These are phyloP conservation scores for Drosophila anceps DNA, from an alignment of 2,888 invertebrate species.

Conservation along the genomic window DNA sequence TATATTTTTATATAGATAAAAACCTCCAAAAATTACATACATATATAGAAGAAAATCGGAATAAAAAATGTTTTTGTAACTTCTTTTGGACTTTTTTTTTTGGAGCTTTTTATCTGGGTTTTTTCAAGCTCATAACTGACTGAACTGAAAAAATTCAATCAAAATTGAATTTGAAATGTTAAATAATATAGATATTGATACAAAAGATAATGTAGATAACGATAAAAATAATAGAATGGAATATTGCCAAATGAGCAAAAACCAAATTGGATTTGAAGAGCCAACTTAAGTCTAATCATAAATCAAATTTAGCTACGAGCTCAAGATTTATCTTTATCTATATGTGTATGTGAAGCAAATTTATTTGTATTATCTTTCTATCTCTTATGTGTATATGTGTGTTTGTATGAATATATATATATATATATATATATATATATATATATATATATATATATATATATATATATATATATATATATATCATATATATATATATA, in stretches of 20 bases:
- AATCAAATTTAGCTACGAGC: not conserved
- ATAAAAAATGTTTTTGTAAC: not conserved
- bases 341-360: conserved; percentile 1
- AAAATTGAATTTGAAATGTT: no score
- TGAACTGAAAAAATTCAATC: no score
- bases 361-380: not conserved
- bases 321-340: not conserved
- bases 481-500: not conserved
- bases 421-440: not conserved
- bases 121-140: no score
- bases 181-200: no score
- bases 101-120: no score
- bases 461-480: no score
- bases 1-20: conserved; percentile 10
- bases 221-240: no score
- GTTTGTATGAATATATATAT: not conserved
- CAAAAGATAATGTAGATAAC: no score
- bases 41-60: not conserved
- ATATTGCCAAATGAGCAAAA: no score
- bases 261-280: not conserved
- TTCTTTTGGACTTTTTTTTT: not conserved
- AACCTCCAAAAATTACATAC: not conserved
- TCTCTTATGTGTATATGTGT: not conserved
- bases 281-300: not conserved
- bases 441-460: not conserved